These are phyloP conservation scores for Chrysomallon squamiferum DNA, from an alignment of 1,140 invertebrate genomes.

Conservation along the genomic window DNA sequence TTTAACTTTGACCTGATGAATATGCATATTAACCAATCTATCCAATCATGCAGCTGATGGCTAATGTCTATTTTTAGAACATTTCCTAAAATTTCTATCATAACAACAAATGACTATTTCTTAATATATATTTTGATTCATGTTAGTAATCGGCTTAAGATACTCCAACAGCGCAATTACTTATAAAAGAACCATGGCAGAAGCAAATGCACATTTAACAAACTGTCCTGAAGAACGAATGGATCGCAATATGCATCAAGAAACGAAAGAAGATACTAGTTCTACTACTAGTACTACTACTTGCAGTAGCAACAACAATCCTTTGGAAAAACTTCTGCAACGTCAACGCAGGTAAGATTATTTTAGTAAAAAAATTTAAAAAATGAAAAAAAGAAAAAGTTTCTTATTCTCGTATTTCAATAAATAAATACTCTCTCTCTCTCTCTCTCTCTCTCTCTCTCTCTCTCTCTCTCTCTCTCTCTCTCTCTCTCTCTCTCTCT, in stretches of 20 bases:
- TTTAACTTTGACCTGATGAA: too few species aligned
- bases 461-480: too few species aligned
- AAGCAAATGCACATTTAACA: constrained; percentile 1
- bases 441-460: too few species aligned
- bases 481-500: too few species aligned
- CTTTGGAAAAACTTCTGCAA: constrained; percentile 24
- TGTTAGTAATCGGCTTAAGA: not conserved
- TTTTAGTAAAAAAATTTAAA: not conserved
- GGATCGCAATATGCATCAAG: not conserved
- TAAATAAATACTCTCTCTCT: too few species aligned
- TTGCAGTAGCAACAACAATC: too few species aligned
- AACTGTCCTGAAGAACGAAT: not conserved
- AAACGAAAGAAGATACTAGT: not conserved
- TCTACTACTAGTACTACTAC: not conserved
- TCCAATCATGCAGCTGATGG: not conserved
- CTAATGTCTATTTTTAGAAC: too few species aligned
- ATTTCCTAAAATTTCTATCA: too few species aligned
- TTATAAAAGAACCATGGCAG: constrained; percentile 13
- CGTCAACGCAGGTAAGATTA: constrained; percentile 25
- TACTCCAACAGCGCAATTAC: not conserved
- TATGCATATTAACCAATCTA: not conserved
- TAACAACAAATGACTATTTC: not conserved
- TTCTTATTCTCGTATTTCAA: too few species aligned
- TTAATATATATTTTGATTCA: not conserved
- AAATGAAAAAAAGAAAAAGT: too few species aligned